Base-by-base conservation (phyloP, 2,113 vertebrate species). In the Nerophis ophidion region DNA sequence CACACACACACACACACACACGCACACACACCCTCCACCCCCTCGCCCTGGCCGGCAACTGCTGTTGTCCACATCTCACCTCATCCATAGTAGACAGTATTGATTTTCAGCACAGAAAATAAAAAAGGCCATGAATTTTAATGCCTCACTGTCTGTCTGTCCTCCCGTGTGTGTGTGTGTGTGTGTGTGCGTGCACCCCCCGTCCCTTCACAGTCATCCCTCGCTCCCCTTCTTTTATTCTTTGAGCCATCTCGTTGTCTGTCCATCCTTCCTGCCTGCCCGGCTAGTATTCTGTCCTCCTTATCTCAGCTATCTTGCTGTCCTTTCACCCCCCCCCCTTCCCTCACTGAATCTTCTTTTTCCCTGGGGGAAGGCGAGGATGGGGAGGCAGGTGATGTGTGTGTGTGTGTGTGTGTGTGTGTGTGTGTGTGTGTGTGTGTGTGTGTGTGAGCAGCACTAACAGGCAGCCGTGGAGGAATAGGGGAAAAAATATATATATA, bases 81-180 rank as follows among this genome's bases (percentile, higher is more conserved):
- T 89, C 86, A 86, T 90, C 87, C 87, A 90, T 88, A 91, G 86
- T 89, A 90, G 87, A 90, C 89, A 81, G 86, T 90, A 89, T 90
- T 89, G 89, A 91, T 91, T 90, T 89, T 90, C 86, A 88, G 86
- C 85, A 77, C 71, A 71, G 86, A 88, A 89, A 89, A 90, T 90
- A 91, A 90, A 90, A 91, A 91, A 90, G 85, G 75, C 85, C 86
- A 90, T 90, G 89, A 90, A 91, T 89, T 90, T 90, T 90, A 89
- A 89, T 89, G 86, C 81, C 75, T 82, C 53, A 62, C 87, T 86
- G 84, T 87, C 85, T 88, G 84, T 84, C 81, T 77, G 72, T 83
- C 76, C 76, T 68, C 80, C 79, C 61, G 68, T 36, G 50, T 34
- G 62, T 57, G 40, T 51, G 35, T 17, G 36, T 16, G n/a, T 63